These are phyloP conservation scores for Hucho hucho DNA, from an alignment of 2,113 vertebrate genomes.

Conservation along the genomic window DNA sequence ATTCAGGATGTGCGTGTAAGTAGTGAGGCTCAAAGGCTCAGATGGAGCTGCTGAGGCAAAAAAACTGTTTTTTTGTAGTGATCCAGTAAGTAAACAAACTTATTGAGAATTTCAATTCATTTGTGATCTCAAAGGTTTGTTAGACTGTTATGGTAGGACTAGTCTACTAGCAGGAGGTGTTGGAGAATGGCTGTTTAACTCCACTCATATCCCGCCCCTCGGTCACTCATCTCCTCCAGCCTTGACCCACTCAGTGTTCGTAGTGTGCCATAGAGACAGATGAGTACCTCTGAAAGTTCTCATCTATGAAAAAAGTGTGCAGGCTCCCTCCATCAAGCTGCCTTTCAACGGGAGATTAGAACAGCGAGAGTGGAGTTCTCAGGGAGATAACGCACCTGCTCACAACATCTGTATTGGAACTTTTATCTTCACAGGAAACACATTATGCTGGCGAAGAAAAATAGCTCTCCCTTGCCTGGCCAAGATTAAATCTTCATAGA, in stretches of 20 bases:
- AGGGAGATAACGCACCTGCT: slow-evolving; percentile 35
- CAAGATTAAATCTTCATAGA: neutral
- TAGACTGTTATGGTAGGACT: neutral
- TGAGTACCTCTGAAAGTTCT: slow-evolving; percentile 19
- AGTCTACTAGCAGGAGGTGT: neutral
- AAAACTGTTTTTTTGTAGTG: neutral
- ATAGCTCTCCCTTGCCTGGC: neutral
- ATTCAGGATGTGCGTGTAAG: neutral
- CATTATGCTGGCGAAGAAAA: neutral
- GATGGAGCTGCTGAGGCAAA: neutral
- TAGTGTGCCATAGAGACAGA: slow-evolving; percentile 32
- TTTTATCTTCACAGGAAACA: slow-evolving; percentile 41
- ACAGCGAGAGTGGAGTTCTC: slow-evolving; percentile 46
- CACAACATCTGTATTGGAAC: slow-evolving; percentile 36
- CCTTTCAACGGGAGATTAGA: slow-evolving; percentile 56
- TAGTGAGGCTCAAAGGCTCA: neutral
- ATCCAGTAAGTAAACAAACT: neutral
- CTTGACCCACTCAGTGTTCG: neutral
- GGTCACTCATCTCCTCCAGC: slow-evolving; percentile 12
- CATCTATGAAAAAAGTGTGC: slow-evolving; percentile 61
- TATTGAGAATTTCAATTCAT: neutral
- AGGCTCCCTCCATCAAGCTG: slow-evolving; percentile 44
- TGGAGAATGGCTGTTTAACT: neutral
- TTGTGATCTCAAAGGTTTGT: neutral
- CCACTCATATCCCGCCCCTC: neutral